Base-by-base conservation (phyloP, 2,797 vertebrate species). In the Sebastes elongatus region DNA sequence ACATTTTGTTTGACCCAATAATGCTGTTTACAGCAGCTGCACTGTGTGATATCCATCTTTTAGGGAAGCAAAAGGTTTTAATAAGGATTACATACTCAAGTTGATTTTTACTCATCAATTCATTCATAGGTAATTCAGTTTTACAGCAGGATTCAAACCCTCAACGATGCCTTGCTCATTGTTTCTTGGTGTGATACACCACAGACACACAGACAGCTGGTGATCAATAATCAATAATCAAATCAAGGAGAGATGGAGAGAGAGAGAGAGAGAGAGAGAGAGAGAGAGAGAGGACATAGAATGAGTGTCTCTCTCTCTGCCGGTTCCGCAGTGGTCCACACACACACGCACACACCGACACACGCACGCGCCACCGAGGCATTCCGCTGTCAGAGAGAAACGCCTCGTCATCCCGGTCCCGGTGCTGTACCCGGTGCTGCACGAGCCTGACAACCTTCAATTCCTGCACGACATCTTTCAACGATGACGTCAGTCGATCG, bases 301-400 rank as follows among this genome's bases (percentile, higher is more conserved):
- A 49, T 49, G 46, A 8, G 28, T 20, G 25, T 20, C 52, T 52
- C 10, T 38, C 68, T 32, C 52, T 38, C 82, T 33, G 22, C 28
- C 57, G 74, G 80, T 89, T 90, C 93, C 90, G 92, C 92, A 92
- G 90, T 94, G 92, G 72, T 83, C 57, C 80, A 38, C 77, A 38
- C 73, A 4, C 59, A 7, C 78, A 8, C 74, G 27, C 82, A 16
- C 77, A 52, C 77, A 52, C 70, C 6, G 7, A 23, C 66, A 10
- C 74, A 28, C 56, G 49, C 82, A 68, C 88, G 49, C 85, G 57
- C 90, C 7, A 0, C 73, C 30, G 59, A 62, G 66, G 78, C 84
- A 71, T 57, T 83, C 66, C 61, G 69, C 89, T 76, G 88, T 86
- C 86, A 80, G 63, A 2, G 33, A 89, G 89, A 94, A 91, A 85